Percentiles rank a stretch among this genome's conserved stretches.
phyloP scores from a whole-genome alignment of 2,888 invertebrate species.

The Nycteola revayana region DNA sequence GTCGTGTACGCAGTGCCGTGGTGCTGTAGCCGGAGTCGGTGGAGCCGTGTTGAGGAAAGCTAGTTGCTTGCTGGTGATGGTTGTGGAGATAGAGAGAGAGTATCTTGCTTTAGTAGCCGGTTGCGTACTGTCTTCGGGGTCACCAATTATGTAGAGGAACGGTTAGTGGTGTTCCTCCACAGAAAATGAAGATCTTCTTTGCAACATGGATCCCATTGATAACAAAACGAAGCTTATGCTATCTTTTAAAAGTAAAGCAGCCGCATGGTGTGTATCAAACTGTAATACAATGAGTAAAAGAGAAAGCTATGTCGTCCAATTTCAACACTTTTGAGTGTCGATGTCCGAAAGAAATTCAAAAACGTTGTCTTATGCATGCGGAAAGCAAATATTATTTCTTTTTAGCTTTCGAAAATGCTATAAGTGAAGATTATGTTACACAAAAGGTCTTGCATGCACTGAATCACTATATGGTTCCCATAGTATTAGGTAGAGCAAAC shows the following conservation, averaged over 20 bases:
- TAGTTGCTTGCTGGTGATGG: too few species aligned
- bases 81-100: too few species aligned
- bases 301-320: conserved; percentile 40
- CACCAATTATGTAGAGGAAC: too few species aligned
- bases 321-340: conserved; percentile 38
- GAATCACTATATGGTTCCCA: conserved; percentile 83
- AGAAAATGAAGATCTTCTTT: too few species aligned
- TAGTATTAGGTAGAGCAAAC: conserved; percentile 86
- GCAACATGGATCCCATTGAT: conserved; percentile 37
- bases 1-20: too few species aligned
- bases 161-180: too few species aligned
- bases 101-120: too few species aligned
- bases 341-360: conserved; percentile 47
- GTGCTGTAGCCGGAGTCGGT: too few species aligned
- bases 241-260: conserved; percentile 40
- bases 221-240: conserved; percentile 33
- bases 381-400: conserved; percentile 59
- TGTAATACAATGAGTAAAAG: conserved; percentile 51
- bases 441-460: conserved; percentile 64
- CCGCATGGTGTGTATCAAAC: conserved; percentile 61
- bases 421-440: conserved; percentile 66
- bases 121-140: too few species aligned
- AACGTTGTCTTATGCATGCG: conserved; percentile 44
- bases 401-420: conserved; percentile 61
- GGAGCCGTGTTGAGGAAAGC: too few species aligned